A percentile compares a stretch with the other conserved stretches of the same genome.
These are phyloP conservation scores for Leptopilina myrica DNA, from an alignment of 2,888 invertebrate genomes.

Conservation along the genomic window DNA sequence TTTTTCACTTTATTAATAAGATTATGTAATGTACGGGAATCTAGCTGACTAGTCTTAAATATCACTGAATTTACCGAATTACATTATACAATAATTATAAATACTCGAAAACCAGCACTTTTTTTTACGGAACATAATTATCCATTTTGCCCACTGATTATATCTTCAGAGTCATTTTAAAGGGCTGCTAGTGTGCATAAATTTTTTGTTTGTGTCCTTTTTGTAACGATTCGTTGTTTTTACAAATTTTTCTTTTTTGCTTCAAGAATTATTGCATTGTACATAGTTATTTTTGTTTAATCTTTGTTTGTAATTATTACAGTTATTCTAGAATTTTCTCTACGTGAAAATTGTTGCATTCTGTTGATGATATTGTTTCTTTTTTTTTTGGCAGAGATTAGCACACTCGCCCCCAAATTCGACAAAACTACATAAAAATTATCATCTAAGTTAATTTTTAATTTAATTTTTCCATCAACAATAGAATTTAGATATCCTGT, in stretches of 20 bases:
- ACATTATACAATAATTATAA: slow-evolving; percentile 36
- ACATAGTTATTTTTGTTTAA: slow-evolving; percentile 13
- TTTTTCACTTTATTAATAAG: slow-evolving; percentile 15
- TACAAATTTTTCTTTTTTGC: background rate
- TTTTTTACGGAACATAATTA: slow-evolving; percentile 19
- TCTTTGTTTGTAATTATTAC: background rate
- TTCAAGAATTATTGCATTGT: slow-evolving; percentile 1
- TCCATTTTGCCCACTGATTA: slow-evolving; percentile 16
- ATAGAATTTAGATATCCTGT: slow-evolving; percentile 22
- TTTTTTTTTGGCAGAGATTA: slow-evolving; percentile 55
- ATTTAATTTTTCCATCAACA: slow-evolving; percentile 17
- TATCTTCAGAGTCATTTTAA: slow-evolving; percentile 17
- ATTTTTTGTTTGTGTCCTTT: background rate
- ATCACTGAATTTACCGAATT: slow-evolving; percentile 65
- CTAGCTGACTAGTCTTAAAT: slow-evolving; percentile 71
- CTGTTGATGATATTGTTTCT: slow-evolving; percentile 59
- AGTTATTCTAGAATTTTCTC: slow-evolving; percentile 46
- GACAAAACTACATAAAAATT: slow-evolving; percentile 44
- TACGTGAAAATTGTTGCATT: slow-evolving; percentile 68
- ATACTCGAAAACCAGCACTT: slow-evolving; percentile 16
- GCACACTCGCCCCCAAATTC: slow-evolving; percentile 54
- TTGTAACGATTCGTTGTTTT: background rate
- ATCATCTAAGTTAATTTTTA: slow-evolving; percentile 30
- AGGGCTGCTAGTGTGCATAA: slow-evolving; percentile 22
- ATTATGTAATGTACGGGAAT: slow-evolving; percentile 45